These are phyloP conservation scores for Sarcoramphus papa DNA, from an alignment of 2,797 vertebrate species.

Conservation along the genomic window DNA sequence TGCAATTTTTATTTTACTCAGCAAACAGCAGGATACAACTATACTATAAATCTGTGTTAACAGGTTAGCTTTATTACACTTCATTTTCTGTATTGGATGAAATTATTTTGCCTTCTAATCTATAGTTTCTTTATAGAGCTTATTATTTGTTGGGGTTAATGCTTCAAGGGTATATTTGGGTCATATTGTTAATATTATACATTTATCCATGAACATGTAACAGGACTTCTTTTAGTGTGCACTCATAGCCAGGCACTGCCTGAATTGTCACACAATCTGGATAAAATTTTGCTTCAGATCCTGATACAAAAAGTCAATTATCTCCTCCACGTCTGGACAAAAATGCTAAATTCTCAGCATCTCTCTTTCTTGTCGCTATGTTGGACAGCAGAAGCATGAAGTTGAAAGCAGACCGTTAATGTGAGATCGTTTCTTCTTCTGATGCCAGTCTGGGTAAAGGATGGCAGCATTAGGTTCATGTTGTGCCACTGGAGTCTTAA, in stretches of 20 bases:
- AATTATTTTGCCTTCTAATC: neutral
- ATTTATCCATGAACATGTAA: neutral
- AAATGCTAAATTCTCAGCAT: neutral
- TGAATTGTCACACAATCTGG: neutral
- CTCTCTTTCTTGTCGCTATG: fast-evolving
- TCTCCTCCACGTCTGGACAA: neutral
- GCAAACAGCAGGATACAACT: neutral
- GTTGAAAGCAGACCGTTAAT: neutral
- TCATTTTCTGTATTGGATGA: neutral
- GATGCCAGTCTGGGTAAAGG: neutral
- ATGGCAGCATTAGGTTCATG: neutral
- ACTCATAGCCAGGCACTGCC: neutral
- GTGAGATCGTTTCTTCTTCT: neutral
- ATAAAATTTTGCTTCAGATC: neutral
- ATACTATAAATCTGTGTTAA: neutral
- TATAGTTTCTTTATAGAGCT: neutral
- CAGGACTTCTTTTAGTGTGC: neutral
- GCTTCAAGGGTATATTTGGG: neutral
- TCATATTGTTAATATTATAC: neutral
- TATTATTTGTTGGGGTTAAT: neutral
- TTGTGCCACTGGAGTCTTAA: neutral
- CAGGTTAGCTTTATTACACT: neutral
- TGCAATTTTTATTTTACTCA: neutral
- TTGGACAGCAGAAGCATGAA: neutral
- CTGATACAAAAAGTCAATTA: neutral